Conservation (phyloP, 92 coral and sea anemone genomes). For the Phenganax subtilis region DNA sequence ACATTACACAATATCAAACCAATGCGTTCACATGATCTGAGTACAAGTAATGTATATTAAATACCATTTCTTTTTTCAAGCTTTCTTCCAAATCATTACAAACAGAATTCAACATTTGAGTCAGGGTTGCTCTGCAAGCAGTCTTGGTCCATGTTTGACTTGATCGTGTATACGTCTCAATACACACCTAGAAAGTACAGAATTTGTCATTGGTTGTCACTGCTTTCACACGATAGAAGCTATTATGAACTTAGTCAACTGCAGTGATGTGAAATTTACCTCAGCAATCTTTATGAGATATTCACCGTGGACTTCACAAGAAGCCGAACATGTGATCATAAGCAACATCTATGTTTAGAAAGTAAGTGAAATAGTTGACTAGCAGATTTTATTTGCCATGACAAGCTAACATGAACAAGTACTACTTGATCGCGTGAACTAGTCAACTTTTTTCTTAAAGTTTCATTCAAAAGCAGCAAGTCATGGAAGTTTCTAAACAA, state of each 20-base stretch:
- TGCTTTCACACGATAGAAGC: background rate
- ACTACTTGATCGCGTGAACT: too few relatives aligned
- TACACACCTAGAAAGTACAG: constrained; percentile 64
- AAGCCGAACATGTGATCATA: constrained; percentile 96
- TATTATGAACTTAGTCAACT: background rate
- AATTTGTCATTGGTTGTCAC: background rate
- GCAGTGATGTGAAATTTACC: constrained; percentile 45
- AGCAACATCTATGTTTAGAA: constrained; percentile 54
- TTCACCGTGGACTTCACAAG: constrained; percentile 99
- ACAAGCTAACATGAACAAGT: too few relatives aligned
- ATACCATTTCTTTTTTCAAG: constrained; percentile 70
- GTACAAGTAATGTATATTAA: background rate
- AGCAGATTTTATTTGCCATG: too few relatives aligned
- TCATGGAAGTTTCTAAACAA: too few relatives aligned
- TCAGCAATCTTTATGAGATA: constrained; percentile 91
- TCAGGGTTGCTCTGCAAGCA: constrained; percentile 94
- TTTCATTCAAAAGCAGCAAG: too few relatives aligned
- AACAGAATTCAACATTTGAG: constrained; percentile 92
- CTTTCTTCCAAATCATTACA: constrained; percentile 93
- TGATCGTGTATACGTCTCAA: constrained; percentile 90
- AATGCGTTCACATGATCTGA: background rate
- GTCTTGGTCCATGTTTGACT: constrained; percentile 91
- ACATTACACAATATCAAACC: background rate
- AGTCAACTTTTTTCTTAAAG: too few relatives aligned
- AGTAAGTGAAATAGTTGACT: too few relatives aligned